phyloP scores from a whole-genome alignment of 2,888 invertebrate species.

The Ophion obscuratus region DNA sequence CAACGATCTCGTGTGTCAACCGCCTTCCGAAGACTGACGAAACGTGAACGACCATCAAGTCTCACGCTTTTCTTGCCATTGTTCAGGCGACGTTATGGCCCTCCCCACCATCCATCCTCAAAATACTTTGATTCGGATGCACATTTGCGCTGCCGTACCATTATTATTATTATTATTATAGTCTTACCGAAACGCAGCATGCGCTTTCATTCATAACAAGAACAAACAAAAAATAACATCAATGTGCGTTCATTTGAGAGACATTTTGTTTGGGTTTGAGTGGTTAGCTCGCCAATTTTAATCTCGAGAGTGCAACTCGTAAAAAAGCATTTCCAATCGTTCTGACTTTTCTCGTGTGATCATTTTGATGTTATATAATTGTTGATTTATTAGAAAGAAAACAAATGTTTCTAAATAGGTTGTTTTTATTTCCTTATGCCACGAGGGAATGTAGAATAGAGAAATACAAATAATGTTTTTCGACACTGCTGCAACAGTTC shows the following conservation, averaged over 20 bases:
- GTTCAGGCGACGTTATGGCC: slow-evolving; percentile 24
- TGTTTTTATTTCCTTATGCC: too few relatives aligned
- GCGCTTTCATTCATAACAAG: neutral
- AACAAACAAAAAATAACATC: neutral
- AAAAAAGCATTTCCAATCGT: neutral
- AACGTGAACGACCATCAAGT: slow-evolving; percentile 53
- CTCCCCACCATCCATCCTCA: slow-evolving; percentile 42
- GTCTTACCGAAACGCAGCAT: neutral
- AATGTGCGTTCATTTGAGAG: neutral
- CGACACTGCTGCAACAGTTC: too few relatives aligned
- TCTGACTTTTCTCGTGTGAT: neutral
- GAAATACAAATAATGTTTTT: too few relatives aligned
- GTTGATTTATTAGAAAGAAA: too few relatives aligned
- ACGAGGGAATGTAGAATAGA: too few relatives aligned
- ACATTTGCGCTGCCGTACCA: slow-evolving; percentile 12
- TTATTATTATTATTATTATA: neutral
- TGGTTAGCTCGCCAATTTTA: neutral
- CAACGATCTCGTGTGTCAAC: slow-evolving; percentile 61
- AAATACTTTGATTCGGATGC: slow-evolving; percentile 41
- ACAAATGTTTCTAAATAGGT: too few relatives aligned
- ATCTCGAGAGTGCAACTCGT: neutral
- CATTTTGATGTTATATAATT: neutral
- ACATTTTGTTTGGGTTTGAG: neutral
- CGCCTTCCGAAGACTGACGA: slow-evolving; percentile 59
- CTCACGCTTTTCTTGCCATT: slow-evolving; percentile 56